Percentiles rank a stretch among this genome's conserved stretches.
These are phyloP conservation scores for Menidia menidia DNA, from an alignment of 2,797 vertebrate genomes.

Conservation along the genomic window DNA sequence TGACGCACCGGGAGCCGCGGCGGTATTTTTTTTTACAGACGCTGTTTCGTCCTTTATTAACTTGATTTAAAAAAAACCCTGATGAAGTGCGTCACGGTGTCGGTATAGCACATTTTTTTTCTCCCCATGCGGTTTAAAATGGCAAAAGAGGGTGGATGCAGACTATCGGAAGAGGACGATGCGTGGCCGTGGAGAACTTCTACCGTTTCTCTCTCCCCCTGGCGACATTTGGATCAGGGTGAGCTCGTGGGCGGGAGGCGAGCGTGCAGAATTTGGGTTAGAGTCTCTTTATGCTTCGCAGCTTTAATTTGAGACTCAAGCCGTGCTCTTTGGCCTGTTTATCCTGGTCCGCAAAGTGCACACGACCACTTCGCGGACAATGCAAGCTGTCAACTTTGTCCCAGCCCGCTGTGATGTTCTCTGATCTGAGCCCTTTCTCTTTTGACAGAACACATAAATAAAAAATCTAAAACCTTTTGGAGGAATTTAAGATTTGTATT, in stretches of 20 bases:
- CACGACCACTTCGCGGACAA: conserved; percentile 62
- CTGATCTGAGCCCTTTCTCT: conserved; percentile 57
- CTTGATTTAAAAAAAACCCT: not conserved
- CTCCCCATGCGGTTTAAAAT: not conserved
- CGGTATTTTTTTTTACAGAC: not conserved
- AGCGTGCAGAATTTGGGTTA: no score
- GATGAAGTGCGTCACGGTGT: conserved; percentile 55
- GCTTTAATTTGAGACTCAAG: not conserved
- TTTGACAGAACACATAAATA: conserved; percentile 19
- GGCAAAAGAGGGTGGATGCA: not conserved
- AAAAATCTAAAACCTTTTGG: no score
- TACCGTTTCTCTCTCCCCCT: not conserved
- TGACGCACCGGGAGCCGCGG: not conserved
- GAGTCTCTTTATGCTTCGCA: not conserved
- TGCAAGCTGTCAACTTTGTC: conserved; percentile 61
- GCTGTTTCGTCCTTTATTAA: not conserved
- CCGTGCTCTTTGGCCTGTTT: not conserved
- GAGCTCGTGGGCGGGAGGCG: no score
- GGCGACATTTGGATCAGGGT: not conserved
- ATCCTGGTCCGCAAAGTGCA: conserved; percentile 1
- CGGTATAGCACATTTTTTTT: not conserved
- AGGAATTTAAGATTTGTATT: conserved; percentile 26
- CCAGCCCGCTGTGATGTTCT: conserved; percentile 38
- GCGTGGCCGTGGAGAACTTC: not conserved
- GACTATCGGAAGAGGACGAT: conserved; percentile 9